phyloP scores from a whole-genome alignment of 2,113 vertebrate genomes.

The Sorex fumeus region DNA sequence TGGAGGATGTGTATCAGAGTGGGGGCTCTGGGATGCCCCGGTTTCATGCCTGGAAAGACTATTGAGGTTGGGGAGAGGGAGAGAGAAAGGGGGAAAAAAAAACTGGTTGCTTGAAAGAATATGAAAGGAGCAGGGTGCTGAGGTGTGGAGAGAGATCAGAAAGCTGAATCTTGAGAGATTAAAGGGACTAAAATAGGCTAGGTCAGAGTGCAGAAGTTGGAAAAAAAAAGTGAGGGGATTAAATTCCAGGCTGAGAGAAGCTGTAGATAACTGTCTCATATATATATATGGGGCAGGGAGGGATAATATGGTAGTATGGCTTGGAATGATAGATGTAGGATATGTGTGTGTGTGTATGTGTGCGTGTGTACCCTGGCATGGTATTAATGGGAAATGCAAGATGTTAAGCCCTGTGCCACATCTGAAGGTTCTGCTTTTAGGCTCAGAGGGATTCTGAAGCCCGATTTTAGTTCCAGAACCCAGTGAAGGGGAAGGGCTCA shows the following conservation, averaged over 20 bases:
- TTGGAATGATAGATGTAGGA: too few relatives aligned
- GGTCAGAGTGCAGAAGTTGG: not conserved
- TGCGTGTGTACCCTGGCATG: not conserved
- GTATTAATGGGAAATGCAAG: conserved; percentile 40
- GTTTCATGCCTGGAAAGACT: too few relatives aligned
- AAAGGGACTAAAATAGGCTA: not conserved
- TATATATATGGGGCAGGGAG: too few relatives aligned
- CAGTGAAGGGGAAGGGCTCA: not conserved
- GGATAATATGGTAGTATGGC: too few relatives aligned
- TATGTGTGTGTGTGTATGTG: too few relatives aligned
- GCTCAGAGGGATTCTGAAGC: conserved; percentile 34
- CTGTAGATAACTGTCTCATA: not conserved
- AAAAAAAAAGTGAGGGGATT: conserved; percentile 29
- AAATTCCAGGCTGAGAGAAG: conserved; percentile 39
- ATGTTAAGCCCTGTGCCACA: not conserved
- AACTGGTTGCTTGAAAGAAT: conserved; percentile 5
- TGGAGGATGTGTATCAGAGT: too few relatives aligned
- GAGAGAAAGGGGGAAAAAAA: not conserved
- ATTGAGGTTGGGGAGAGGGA: not conserved
- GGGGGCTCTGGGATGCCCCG: too few relatives aligned
- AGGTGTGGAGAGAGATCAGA: conserved; percentile 19
- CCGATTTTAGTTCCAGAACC: conserved; percentile 45
- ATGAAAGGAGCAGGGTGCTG: not conserved
- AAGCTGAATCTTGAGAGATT: conserved; percentile 32
- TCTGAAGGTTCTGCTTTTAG: conserved; percentile 46